Evolutionary conservation across 92 coral and sea anemone genomes (phyloP).

Genomic region (Umimayanthus chanpuru): DNA sequence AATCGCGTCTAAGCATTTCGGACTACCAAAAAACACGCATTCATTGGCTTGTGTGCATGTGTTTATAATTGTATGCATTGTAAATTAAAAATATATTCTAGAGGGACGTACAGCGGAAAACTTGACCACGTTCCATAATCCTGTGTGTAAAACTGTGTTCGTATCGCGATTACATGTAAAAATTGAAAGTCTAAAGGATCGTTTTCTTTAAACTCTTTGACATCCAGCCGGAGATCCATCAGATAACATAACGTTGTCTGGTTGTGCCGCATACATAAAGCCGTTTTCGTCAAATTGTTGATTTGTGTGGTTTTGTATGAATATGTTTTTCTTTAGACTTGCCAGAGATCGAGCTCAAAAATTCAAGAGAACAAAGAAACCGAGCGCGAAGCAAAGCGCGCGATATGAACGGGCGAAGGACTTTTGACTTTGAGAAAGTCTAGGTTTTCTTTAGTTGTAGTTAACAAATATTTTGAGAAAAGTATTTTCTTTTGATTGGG

Average conservation of each 20-base stretch:
- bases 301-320: too few relatives aligned
- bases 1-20: neutral
- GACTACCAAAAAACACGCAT: neutral
- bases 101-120: neutral
- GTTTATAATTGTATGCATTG: neutral
- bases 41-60: neutral
- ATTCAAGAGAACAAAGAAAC: too few relatives aligned
- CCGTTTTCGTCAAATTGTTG: neutral
- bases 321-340: too few relatives aligned
- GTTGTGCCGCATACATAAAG: too few relatives aligned
- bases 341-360: too few relatives aligned
- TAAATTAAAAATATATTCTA: neutral
- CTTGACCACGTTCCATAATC: neutral
- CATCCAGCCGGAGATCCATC: neutral
- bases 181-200: too few relatives aligned
- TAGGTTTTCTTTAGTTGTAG: too few relatives aligned
- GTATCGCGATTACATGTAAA: neutral
- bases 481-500: neutral
- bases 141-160: neutral
- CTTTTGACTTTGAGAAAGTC: too few relatives aligned
- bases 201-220: neutral
- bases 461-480: too few relatives aligned
- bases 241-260: too few relatives aligned
- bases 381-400: too few relatives aligned
- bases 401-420: too few relatives aligned